These are phyloP conservation scores for Coturnix japonica DNA, from an alignment of 2,113 vertebrate genomes.

Conservation along the genomic window DNA sequence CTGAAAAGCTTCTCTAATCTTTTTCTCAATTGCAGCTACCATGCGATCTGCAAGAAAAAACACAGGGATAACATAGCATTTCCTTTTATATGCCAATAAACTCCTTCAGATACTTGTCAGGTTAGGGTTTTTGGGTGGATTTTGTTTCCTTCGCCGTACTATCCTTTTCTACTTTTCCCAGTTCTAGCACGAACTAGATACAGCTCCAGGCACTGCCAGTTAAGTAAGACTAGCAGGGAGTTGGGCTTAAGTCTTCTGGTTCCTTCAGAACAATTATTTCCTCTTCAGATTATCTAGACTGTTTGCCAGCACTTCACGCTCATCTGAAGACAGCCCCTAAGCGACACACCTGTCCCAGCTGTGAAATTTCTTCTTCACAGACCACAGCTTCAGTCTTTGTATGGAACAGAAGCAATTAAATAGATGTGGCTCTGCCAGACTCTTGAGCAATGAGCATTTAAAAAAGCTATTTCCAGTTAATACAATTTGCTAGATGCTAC, in stretches of 20 bases:
- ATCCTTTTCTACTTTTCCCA: not conserved
- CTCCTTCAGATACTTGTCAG: not conserved
- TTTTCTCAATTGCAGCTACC: slow-evolving; percentile 82
- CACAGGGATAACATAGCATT: not conserved
- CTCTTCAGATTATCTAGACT: not conserved
- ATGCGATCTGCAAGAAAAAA: slow-evolving; percentile 76
- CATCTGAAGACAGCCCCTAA: slow-evolving; percentile 6
- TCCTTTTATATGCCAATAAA: not conserved
- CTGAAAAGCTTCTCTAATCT: slow-evolving; percentile 87
- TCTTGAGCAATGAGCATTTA: not conserved
- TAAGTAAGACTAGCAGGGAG: not conserved
- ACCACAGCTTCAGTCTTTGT: not conserved
- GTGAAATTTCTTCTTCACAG: slow-evolving; percentile 29
- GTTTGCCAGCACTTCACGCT: not conserved
- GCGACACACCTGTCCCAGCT: not conserved
- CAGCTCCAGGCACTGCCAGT: not conserved
- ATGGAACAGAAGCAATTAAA: slow-evolving; percentile 25
- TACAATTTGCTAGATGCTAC: not conserved
- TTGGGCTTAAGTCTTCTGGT: not conserved
- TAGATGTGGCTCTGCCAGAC: not conserved
- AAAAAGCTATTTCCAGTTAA: not conserved
- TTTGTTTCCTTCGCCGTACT: not conserved
- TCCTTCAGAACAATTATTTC: not conserved
- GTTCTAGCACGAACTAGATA: not conserved
- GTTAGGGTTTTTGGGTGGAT: too few relatives aligned